Percentiles rank a stretch among this genome's conserved stretches.
Conservation (phyloP, 2,888 invertebrate genomes). For the Monopis laevigella region DNA sequence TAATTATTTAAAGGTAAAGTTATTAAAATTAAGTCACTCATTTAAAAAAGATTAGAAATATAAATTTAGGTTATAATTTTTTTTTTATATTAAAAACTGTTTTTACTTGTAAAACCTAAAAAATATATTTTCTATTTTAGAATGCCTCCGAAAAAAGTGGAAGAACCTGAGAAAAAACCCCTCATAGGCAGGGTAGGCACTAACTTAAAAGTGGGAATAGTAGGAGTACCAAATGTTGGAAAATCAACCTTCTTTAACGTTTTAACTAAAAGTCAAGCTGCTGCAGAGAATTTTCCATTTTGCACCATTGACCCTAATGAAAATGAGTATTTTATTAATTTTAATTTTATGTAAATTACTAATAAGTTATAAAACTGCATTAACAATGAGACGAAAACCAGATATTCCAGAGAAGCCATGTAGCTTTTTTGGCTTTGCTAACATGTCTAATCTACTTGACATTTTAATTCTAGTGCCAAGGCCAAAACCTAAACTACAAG, state of each 20-base stretch:
- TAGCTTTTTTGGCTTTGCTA: too few relatives aligned
- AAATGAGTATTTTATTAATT: slow-evolving; percentile 87
- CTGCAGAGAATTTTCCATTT: slow-evolving; percentile 99
- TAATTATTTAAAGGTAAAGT: too few relatives aligned
- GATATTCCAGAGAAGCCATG: too few relatives aligned
- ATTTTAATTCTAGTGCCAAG: too few relatives aligned
- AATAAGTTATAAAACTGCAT: too few relatives aligned
- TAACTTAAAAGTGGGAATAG: slow-evolving; percentile 95
- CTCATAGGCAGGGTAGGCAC: slow-evolving; percentile 96
- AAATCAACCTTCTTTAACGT: slow-evolving; percentile 99
- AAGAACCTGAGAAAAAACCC: slow-evolving; percentile 88
- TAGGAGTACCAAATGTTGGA: slow-evolving; percentile 97
- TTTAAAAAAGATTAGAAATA: too few relatives aligned
- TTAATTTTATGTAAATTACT: too few relatives aligned
- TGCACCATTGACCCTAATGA: slow-evolving; percentile 99
- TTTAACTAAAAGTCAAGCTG: slow-evolving; percentile 95
- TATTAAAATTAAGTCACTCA: too few relatives aligned
- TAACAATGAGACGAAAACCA: too few relatives aligned
- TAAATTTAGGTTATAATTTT: neutral
- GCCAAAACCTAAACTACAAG: too few relatives aligned
- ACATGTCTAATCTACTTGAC: too few relatives aligned
- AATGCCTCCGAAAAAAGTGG: slow-evolving; percentile 91
- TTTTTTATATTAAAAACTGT: neutral
- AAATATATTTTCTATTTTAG: slow-evolving; percentile 29
- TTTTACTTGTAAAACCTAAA: neutral